phyloP scores from a whole-genome alignment of 2,797 vertebrate species.

The Semotilus atromaculatus region DNA sequence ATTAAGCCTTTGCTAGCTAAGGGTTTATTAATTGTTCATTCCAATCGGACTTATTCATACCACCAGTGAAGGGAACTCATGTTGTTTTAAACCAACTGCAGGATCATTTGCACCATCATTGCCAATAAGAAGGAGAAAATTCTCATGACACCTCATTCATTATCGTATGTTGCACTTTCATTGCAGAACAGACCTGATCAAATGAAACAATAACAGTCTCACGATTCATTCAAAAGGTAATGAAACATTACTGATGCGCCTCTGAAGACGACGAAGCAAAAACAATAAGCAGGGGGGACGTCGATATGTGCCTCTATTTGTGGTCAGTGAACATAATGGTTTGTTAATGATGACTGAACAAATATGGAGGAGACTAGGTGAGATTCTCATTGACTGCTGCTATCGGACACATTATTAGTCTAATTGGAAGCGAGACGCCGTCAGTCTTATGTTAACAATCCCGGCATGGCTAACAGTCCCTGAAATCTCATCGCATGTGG shows the following conservation, averaged over 20 bases:
- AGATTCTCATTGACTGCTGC: constrained; percentile 34
- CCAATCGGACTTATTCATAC: background rate
- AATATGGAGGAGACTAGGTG: constrained; percentile 19
- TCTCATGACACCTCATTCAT: background rate
- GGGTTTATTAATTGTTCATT: background rate
- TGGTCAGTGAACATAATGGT: constrained; percentile 25
- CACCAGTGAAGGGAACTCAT: background rate
- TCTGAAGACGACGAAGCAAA: background rate
- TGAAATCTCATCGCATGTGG: constrained; percentile 39
- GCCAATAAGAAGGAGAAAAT: background rate
- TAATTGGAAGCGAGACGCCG: constrained; percentile 6
- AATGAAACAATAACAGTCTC: constrained; percentile 10
- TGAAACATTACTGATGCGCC: constrained; percentile 1
- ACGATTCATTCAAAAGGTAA: constrained; percentile 8
- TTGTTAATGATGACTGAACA: constrained; percentile 40
- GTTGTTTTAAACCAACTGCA: background rate
- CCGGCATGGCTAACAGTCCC: constrained; percentile 31
- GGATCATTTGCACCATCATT: background rate
- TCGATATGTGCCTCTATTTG: constrained; percentile 24
- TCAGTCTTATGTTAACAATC: background rate
- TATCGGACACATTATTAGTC: constrained; percentile 44
- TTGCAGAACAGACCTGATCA: background rate
- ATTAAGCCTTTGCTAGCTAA: background rate
- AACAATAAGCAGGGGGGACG: background rate
- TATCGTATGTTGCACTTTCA: background rate